Percentiles rank a stretch among this genome's conserved stretches.
These are phyloP conservation scores for Anas georgica DNA, from an alignment of 2,797 vertebrate species.

Conservation along the genomic window DNA sequence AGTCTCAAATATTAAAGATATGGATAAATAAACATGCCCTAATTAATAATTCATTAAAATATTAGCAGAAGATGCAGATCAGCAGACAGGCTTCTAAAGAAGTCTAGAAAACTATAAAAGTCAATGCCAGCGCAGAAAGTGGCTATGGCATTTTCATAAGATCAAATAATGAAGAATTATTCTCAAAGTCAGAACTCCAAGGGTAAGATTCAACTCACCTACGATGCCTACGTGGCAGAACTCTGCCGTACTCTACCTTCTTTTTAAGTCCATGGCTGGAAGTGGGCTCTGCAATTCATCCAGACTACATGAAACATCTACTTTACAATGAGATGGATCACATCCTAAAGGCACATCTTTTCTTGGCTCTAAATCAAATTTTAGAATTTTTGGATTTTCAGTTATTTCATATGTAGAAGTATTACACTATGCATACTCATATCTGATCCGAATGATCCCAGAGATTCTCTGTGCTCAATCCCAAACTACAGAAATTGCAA, in stretches of 20 bases:
- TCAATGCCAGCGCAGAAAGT: not conserved
- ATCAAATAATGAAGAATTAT: not conserved
- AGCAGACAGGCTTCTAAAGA: not conserved
- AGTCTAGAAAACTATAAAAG: not conserved
- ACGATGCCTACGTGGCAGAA: not conserved
- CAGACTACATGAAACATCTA: not conserved
- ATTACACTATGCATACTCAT: not conserved
- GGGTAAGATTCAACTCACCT: not conserved
- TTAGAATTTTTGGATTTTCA: not conserved
- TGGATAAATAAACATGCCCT: not conserved
- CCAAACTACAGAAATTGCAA: not conserved
- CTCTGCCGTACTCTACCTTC: not conserved
- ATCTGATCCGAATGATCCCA: not conserved
- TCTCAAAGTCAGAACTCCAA: not conserved
- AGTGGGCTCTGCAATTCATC: not conserved
- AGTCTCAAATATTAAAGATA: not conserved
- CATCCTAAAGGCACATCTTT: not conserved
- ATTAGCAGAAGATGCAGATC: not conserved
- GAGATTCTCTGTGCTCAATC: not conserved
- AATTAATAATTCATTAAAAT: conserved; percentile 12
- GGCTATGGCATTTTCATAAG: not conserved
- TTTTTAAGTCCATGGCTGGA: not conserved
- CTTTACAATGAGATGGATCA: conserved; percentile 12
- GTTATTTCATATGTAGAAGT: not conserved
- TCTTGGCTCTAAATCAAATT: not conserved